Base-by-base conservation (phyloP, 1,140 invertebrate genomes). In the Periplaneta americana region DNA sequence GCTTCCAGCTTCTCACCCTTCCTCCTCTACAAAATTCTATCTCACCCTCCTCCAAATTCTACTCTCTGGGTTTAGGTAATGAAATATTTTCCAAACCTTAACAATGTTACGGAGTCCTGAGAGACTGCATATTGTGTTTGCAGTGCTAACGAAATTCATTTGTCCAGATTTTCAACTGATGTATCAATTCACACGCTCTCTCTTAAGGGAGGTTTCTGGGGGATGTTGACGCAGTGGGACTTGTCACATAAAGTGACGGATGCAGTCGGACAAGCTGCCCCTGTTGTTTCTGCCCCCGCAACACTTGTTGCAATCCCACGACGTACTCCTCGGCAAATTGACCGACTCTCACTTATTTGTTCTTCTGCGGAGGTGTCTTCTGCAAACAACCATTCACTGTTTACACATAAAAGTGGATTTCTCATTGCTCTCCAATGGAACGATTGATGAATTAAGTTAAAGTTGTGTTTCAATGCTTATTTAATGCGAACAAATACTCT, bases 31-130 rank as follows among this genome's bases (percentile, higher is more conserved):
- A n/a, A n/a, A n/a, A n/a, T n/a, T n/a, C n/a, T n/a, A n/a, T 3
- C 48, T 28, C 15, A 5, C 39, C 39, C 39, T 48, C 13, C 48
- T 11, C 48, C 48, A 11, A 66, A 66, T 34, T 78, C 33, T 28
- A 22, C 34, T 10, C 17, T 28, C 76, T 37, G n/a, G 35, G 33
- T 78, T 78, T 78, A 28, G 17, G 80, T 81, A 81, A 81, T 81
- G 80, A 81, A 81, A 81, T 81, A 81, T 81, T 81, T 81, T 81
- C 80, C 75, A 76, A 75, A 36, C 31, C 57, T 36, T 81, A 81
- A 81, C 80, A 74, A 81, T 34, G 75, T 81, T 81, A 81, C 36
- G 57, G 34, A 57, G 33, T 22, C 79, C 79, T 77, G 39, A 74
- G 39, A 34, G 39, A 0, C 6, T 66, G 48, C 79, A 66, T 80